Base-by-base conservation (phyloP, 2,797 vertebrate species). In the Distichodus sexfasciatus region DNA sequence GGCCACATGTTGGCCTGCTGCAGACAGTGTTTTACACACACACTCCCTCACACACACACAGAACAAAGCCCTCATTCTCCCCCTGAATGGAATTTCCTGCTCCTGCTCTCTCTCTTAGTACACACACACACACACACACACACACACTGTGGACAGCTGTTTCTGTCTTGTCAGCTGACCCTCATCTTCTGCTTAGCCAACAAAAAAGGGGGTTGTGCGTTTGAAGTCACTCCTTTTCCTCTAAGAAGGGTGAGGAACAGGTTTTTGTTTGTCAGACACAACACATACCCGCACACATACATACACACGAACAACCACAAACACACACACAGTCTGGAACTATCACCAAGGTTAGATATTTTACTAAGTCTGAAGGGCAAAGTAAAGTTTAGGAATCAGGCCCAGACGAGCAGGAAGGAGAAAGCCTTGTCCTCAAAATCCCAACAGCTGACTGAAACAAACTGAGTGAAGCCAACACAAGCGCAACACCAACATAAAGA, bases 111-210 rank as follows among this genome's bases (percentile, higher is more conserved):
- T n/a, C 19, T 46, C 33, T 28, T 9, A 59, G 71, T 29, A 19
- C 38, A 44, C 29, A 29, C 48, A 46, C 58, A 33, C 28, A 53
- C 58, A 46, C 44, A 58, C 60, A 70, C 74, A 71, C 66, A 63
- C 70, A 78, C 76, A 81, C 24, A 7, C 67, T 46, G 74, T 36
- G 24, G 75, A 55, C 10, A 66, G 51, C 47, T 72, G 76, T 80
- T 75, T 76, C 72, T 72, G 4, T 75, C 65, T 79, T 71, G 70
- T 78, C 79, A 81, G 17, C 69, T 80, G 79, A 81, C 70, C 67
- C 69, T 75, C 66, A 66, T 76, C 74, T 79, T 43, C 29, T 9
- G 2, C 31, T 71, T 70, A 77, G 62, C 68, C 54, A 74, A 77
- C 61, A 70, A 66, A 69, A 59, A 60, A 44, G 33, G 11, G 38